Evolutionary conservation across 2,113 vertebrate species (phyloP).

Genomic region (Pagrus major): DNA sequence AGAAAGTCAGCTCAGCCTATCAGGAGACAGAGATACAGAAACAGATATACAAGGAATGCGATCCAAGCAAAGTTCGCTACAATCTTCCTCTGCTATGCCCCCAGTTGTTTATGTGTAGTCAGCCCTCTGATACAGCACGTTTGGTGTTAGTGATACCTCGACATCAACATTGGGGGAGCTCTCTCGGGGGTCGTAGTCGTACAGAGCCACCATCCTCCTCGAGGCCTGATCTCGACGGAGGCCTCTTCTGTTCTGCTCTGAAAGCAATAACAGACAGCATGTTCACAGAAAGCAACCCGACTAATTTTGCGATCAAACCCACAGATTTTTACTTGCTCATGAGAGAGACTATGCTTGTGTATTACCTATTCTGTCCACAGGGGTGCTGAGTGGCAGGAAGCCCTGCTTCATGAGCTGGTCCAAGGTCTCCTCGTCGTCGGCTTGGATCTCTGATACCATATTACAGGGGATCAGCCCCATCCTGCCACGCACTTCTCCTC

Average conservation of each 20-base stretch:
- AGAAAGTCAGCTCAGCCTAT: constrained; percentile 95
- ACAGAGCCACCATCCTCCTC: constrained; percentile 92
- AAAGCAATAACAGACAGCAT: not conserved
- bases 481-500: constrained; percentile 90
- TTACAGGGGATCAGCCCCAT: constrained; percentile 96
- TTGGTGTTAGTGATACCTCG: constrained; percentile 85
- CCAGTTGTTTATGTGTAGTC: not conserved
- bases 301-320: not conserved
- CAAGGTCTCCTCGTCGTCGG: constrained; percentile 94
- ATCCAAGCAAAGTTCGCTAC: not conserved
- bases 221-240: constrained; percentile 81
- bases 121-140: not conserved
- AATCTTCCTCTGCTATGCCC: not conserved
- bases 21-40: constrained; percentile 38
- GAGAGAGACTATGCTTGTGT: not conserved
- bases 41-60: not conserved
- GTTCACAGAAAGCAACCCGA: not conserved
- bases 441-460: constrained; percentile 97
- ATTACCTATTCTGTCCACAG: constrained; percentile 91
- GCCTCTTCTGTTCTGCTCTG: constrained; percentile 79
- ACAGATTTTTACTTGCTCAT: not conserved
- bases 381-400: constrained; percentile 95
- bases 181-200: constrained; percentile 96
- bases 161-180: constrained; percentile 95
- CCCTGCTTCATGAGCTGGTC: constrained; percentile 95